Base-by-base conservation (phyloP, 2,113 vertebrate species). In the Zapus hudsonius region DNA sequence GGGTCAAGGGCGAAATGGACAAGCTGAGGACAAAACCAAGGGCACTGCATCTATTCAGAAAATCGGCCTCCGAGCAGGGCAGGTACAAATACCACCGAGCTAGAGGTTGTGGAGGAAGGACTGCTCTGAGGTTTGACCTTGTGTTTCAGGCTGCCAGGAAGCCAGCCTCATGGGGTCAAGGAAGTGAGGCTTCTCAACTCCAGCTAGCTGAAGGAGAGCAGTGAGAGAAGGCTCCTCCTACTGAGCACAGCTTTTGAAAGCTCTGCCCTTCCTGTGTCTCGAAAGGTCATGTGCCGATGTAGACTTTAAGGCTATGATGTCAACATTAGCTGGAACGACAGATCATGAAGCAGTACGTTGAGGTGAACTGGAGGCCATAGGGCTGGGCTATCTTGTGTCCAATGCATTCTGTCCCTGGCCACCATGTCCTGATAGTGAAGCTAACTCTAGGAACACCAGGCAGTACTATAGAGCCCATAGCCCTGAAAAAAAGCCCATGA, bases 361-460 rank as follows among this genome's bases (percentile, higher is more conserved):
- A 42, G 74, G 67, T n/a, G 59, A 22, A 25, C 13, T 0, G 73
- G 25, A 20, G 47, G 25, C 40, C 15, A 22, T 11, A n/a, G 22
- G 31, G 13, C 3, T 25, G 42, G 52, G 10, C 36, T 42, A 22
- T 27, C 69, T 40, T 52, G 57, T 80, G 10, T 17, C 27, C 47
- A 1, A 22, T 1, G 3, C 15, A 2, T 29, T 64, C 5, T 6
- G n/a, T 29, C 52, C n/a, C 8, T 0, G 17, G 17, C n/a, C 61
- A 23, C 25, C 13, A 16, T 27, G 36, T 36, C 57, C 19, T 25
- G 80, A 52, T 12, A 52, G 52, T 52, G 52, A 47, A 7, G 12
- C 47, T 47, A 8, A 7, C 47, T 47, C 47, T 15, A 52, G 52
- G n/a, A n/a, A n/a, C n/a, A n/a, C 52, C 52, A 52, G 47, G 52